Conservation (phyloP, 2,888 invertebrate species). For the Erynnis tages region DNA sequence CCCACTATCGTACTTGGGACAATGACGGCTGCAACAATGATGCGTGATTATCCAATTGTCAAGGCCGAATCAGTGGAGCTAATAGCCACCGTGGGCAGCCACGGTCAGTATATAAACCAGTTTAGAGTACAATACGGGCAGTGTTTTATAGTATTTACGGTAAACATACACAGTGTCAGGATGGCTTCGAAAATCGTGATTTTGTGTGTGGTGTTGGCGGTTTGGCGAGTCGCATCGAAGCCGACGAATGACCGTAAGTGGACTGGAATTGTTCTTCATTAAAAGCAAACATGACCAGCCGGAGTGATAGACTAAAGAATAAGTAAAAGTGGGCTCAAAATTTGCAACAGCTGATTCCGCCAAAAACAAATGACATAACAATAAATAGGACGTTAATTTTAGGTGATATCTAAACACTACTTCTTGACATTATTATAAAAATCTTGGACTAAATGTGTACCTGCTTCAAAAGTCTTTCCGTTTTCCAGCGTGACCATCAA, state of each 20-base stretch:
- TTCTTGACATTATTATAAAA: too few species aligned
- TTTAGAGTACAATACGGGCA: conserved; percentile 44
- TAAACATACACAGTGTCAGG: conserved; percentile 46
- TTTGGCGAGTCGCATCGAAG: conserved; percentile 43
- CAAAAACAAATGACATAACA: too few species aligned
- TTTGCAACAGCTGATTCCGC: too few species aligned
- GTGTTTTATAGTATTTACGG: conserved; percentile 36
- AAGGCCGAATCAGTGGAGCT: conserved; percentile 62
- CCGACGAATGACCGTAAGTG: conserved; percentile 67
- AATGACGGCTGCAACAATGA: conserved; percentile 37
- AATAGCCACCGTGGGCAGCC: conserved; percentile 67
- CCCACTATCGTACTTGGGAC: conserved; percentile 14
- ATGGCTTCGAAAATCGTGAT: conserved; percentile 56
- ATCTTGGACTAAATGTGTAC: too few species aligned
- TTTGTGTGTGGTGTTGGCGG: conserved; percentile 53
- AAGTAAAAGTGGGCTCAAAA: too few species aligned
- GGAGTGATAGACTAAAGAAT: not conserved
- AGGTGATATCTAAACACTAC: too few species aligned
- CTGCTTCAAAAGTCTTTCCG: too few species aligned
- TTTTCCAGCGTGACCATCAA: too few species aligned
- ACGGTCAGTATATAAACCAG: conserved; percentile 69
- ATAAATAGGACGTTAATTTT: too few species aligned
- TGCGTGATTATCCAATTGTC: conserved; percentile 56
- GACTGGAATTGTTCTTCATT: not conserved
- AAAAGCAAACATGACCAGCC: not conserved